Percentiles rank a stretch among this genome's conserved stretches.
Conservation (phyloP, 1,140 invertebrate genomes). For the Orius insidiosus region DNA sequence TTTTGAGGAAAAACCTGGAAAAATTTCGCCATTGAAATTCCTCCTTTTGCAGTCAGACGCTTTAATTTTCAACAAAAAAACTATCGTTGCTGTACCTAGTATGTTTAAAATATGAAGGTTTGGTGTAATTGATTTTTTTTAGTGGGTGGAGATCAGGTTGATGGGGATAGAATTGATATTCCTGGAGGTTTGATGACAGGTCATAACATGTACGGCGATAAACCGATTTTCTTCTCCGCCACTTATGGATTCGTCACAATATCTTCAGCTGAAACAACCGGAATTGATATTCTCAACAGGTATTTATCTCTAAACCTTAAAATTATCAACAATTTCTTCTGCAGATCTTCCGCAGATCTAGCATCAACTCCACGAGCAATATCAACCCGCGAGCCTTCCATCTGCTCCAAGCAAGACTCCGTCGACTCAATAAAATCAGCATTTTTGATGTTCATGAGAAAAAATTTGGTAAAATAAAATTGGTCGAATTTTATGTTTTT, state of each 20-base stretch:
- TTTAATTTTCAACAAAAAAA: constrained; percentile 12
- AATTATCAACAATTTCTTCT: background rate
- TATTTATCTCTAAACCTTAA: background rate
- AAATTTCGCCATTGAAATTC: constrained; percentile 9
- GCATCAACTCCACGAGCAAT: background rate
- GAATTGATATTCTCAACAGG: constrained; percentile 11
- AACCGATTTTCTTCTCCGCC: constrained; percentile 10
- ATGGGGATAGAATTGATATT: constrained; percentile 6
- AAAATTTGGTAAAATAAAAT: constrained; percentile 12
- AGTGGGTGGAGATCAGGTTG: constrained; percentile 6
- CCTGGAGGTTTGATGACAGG: constrained; percentile 10
- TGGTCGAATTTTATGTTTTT: background rate
- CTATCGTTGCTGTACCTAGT: constrained; percentile 10
- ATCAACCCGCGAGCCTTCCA: background rate
- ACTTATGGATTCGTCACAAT: constrained; percentile 13
- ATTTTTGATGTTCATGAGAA: constrained; percentile 10
- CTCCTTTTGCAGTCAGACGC: constrained; percentile 5
- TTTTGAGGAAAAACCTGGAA: constrained; percentile 9
- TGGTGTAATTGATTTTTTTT: background rate
- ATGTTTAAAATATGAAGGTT: background rate
- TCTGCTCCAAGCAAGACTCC: constrained; percentile 3
- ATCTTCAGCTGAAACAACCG: constrained; percentile 6
- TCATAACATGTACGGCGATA: constrained; percentile 2
- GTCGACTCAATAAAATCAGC: constrained; percentile 8
- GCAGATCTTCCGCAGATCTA: constrained; percentile 1